Evolutionary conservation across 2,113 vertebrate species (phyloP).

Genomic region (Nerophis lumbriciformis): DNA sequence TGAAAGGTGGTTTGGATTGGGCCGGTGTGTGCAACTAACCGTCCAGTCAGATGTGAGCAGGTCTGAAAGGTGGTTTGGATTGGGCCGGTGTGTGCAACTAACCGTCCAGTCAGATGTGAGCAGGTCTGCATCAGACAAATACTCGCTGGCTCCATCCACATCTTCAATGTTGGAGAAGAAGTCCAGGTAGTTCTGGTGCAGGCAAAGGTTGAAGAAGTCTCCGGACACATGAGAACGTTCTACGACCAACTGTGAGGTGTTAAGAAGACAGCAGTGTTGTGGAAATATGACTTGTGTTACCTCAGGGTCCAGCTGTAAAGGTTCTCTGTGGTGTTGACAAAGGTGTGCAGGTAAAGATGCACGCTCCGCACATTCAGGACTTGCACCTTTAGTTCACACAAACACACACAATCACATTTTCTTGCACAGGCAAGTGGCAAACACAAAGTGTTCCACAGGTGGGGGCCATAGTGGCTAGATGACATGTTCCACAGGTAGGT

Average conservation of each 20-base stretch:
- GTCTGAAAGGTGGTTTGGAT: conserved; percentile 50
- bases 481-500: no score
- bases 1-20: conserved; percentile 44
- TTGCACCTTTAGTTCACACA: conserved; percentile 50
- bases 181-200: conserved; percentile 94
- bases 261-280: neutral
- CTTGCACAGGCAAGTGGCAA: no score
- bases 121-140: conserved; percentile 87
- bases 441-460: no score
- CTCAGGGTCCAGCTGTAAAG: conserved; percentile 65
- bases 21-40: conserved; percentile 66
- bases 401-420: no score
- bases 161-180: conserved; percentile 88
- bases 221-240: conserved; percentile 89
- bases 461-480: no score
- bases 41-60: conserved; percentile 83
- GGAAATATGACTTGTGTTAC: conserved; percentile 32
- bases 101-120: conserved; percentile 86
- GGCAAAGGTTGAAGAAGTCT: conserved; percentile 89
- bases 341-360: conserved; percentile 59
- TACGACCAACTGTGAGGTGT: conserved; percentile 73
- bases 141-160: conserved; percentile 83
- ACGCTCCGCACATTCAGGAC: conserved; percentile 18
- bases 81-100: conserved; percentile 45
- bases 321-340: conserved; percentile 58